A percentile compares a stretch with the other conserved stretches of the same genome.
Conservation (phyloP, 2,113 vertebrate genomes). For the Amazona guildingii region DNA sequence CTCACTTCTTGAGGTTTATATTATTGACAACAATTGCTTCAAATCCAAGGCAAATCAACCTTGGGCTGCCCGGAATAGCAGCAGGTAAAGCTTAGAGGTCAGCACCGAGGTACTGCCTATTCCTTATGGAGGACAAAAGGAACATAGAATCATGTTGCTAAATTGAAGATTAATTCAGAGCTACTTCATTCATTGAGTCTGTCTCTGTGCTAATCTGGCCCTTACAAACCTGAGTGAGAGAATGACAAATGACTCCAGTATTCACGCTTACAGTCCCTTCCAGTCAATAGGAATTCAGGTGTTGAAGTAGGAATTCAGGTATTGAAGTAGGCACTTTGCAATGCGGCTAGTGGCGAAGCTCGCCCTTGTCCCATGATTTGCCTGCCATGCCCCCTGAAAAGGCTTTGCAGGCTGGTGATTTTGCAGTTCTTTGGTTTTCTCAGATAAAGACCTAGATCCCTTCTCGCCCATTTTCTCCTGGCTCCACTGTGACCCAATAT, state of each 20-base stretch:
- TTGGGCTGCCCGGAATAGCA: background rate
- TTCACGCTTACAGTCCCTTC: background rate
- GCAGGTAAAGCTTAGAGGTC: background rate
- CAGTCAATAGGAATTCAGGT: background rate
- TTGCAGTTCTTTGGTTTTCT: background rate
- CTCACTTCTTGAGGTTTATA: background rate
- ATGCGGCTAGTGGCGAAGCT: background rate
- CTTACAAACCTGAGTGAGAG: background rate
- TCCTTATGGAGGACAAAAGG: background rate
- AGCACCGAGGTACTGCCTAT: background rate
- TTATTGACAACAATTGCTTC: conserved; percentile 9
- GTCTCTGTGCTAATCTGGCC: background rate
- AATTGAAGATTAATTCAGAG: conserved; percentile 14
- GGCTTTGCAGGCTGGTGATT: background rate
- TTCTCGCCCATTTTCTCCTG: background rate
- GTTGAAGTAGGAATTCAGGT: background rate
- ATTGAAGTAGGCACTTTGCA: background rate
- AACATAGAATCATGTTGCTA: background rate
- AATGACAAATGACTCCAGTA: background rate
- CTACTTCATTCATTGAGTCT: background rate
- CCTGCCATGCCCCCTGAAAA: background rate
- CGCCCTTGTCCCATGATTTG: background rate
- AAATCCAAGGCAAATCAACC: conserved; percentile 25
- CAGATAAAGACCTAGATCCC: background rate
- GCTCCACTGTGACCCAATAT: background rate